phyloP scores from a whole-genome alignment of 92 coral and sea anemone species.

The Anthopleura xanthogrammica region DNA sequence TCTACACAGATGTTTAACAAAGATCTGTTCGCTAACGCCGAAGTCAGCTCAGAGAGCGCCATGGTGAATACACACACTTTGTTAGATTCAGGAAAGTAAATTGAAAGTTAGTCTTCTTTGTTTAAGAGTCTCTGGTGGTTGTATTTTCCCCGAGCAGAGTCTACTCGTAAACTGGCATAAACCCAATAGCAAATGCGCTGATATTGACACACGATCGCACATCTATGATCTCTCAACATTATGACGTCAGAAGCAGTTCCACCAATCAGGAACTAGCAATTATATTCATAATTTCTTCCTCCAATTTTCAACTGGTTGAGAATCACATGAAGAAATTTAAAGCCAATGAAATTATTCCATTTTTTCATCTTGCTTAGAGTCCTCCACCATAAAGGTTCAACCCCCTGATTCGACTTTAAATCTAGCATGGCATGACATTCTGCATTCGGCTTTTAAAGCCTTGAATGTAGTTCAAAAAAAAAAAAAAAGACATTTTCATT shows the following conservation, averaged over 20 bases:
- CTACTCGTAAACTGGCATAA: not conserved
- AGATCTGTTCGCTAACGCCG: conserved; percentile 14
- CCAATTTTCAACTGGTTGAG: not conserved
- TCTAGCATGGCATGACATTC: not conserved
- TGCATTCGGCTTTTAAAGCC: not conserved
- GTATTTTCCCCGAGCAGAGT: not conserved
- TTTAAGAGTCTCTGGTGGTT: not conserved
- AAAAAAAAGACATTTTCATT: not conserved
- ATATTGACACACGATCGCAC: not conserved
- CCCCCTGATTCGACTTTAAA: too few species aligned
- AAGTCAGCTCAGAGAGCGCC: conserved; percentile 2
- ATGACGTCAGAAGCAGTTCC: conserved; percentile 8
- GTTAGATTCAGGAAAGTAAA: not conserved
- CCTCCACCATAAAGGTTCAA: too few species aligned
- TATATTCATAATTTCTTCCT: not conserved
- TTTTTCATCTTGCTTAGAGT: not conserved
- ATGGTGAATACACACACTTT: not conserved
- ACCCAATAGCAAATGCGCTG: not conserved
- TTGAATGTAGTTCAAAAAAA: not conserved
- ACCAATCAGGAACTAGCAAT: conserved; percentile 9
- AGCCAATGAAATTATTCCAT: not conserved
- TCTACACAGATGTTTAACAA: conserved; percentile 24
- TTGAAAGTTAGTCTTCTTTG: not conserved
- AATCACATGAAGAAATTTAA: not conserved
- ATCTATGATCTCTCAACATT: not conserved